A percentile compares a stretch with the other conserved stretches of the same genome.
Evolutionary conservation across 2,888 invertebrate species (phyloP).

Genomic region (Apamea epomidion): DNA sequence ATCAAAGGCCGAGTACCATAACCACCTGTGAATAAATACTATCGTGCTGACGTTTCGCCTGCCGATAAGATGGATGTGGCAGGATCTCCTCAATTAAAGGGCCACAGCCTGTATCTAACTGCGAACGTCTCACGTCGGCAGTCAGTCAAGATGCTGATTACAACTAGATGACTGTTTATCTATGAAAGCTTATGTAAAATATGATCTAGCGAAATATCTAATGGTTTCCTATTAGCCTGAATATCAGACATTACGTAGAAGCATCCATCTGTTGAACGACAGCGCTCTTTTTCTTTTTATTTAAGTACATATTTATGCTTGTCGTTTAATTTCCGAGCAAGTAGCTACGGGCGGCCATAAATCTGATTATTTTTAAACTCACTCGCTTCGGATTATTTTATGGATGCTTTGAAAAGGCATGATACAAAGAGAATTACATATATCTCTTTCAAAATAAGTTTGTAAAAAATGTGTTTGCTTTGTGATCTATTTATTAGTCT

Average conservation of each 20-base stretch:
- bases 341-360: constrained; percentile 72
- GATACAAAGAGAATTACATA: constrained; percentile 57
- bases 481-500: constrained; percentile 42
- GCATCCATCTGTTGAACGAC: constrained; percentile 43
- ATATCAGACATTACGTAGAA: constrained; percentile 33
- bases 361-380: constrained; percentile 80
- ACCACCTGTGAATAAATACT: constrained; percentile 42
- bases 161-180: constrained; percentile 21
- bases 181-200: constrained; percentile 11
- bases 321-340: constrained; percentile 69
- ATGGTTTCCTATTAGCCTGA: constrained; percentile 26
- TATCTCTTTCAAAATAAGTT: constrained; percentile 32
- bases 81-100: constrained; percentile 17
- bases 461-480: constrained; percentile 20
- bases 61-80: constrained; percentile 29
- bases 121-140: constrained; percentile 13
- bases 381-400: constrained; percentile 71
- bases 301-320: constrained; percentile 64
- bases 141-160: constrained; percentile 30
- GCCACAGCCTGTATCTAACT: constrained; percentile 14
- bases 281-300: constrained; percentile 51
- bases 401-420: constrained; percentile 69
- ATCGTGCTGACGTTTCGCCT: constrained; percentile 36
- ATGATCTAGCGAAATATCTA: constrained; percentile 25
- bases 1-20: constrained; percentile 16